phyloP scores from a whole-genome alignment of 2,888 invertebrate genomes.

The Drosophila austrosaltans region DNA sequence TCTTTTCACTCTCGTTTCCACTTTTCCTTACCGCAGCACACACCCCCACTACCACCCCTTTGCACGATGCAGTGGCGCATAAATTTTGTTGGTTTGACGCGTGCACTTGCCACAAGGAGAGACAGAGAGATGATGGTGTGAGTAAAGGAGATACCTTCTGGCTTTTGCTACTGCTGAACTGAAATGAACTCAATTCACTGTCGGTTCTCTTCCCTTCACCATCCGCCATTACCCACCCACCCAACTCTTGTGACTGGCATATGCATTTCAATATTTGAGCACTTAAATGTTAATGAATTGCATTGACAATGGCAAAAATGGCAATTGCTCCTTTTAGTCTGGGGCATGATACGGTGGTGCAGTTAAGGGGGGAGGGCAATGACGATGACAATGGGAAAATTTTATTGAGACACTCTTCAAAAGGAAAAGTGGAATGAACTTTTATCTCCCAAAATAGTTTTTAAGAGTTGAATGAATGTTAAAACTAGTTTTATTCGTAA shows the following conservation, averaged over 20 bases:
- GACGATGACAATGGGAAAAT: neutral
- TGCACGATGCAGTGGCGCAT: conserved; percentile 59
- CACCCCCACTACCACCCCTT: neutral
- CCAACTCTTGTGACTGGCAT: conserved; percentile 14
- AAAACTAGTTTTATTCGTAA: too few species aligned
- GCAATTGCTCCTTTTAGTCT: conserved; percentile 5
- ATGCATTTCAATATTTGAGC: conserved; percentile 48
- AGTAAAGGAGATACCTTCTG: conserved; percentile 11
- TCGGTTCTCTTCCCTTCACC: neutral
- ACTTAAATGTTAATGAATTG: conserved; percentile 57
- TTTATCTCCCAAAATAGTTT: neutral
- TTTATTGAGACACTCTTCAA: neutral
- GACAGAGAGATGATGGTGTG: neutral
- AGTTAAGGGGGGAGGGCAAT: too few species aligned
- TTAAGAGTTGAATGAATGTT: too few species aligned
- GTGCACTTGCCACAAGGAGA: conserved; percentile 31
- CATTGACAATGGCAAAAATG: conserved; percentile 31
- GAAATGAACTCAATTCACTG: conserved; percentile 10
- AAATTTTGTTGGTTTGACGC: conserved; percentile 58
- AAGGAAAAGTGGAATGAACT: neutral
- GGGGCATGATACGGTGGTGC: neutral
- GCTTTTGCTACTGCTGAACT: neutral
- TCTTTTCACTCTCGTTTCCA: conserved; percentile 10
- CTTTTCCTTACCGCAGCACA: neutral
- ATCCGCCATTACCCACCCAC: neutral